A percentile compares a stretch with the other conserved stretches of the same genome.
phyloP scores from a whole-genome alignment of 2,797 vertebrate species.

The Xenopus petersii region DNA sequence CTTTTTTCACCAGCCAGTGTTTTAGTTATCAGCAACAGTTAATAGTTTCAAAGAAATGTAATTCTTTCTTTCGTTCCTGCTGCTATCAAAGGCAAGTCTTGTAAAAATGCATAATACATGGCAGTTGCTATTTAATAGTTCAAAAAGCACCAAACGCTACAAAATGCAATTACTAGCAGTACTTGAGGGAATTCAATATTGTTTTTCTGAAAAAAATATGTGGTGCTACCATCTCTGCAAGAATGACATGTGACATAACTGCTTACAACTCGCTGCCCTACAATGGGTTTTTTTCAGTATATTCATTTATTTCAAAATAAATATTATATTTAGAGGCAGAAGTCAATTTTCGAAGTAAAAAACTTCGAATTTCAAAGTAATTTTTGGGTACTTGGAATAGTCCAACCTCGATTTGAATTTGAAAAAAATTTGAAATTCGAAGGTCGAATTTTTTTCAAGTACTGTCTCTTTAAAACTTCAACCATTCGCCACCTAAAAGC shows the following conservation, averaged over 20 bases:
- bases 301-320: no score
- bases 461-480: no score
- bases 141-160: slow-evolving; percentile 16
- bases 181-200: slow-evolving; percentile 15
- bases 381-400: no score
- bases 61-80: slow-evolving; percentile 12
- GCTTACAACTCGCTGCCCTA: slow-evolving; percentile 7
- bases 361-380: no score
- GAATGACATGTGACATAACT: slow-evolving; percentile 14
- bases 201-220: slow-evolving; percentile 15
- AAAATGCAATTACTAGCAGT: slow-evolving; percentile 13
- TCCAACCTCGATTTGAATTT: no score
- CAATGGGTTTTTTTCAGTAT: not conserved
- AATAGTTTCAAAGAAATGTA: slow-evolving; percentile 8
- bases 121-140: slow-evolving; percentile 7
- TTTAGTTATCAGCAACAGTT: slow-evolving; percentile 15
- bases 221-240: slow-evolving; percentile 17
- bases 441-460: no score
- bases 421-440: no score
- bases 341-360: no score
- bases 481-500: no score
- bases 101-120: slow-evolving; percentile 25
- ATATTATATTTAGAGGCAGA: no score
- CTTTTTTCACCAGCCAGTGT: no score
- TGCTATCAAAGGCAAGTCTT: slow-evolving; percentile 14